A percentile compares a stretch with the other conserved stretches of the same genome.
Evolutionary conservation across 2,888 invertebrate species (phyloP).

Genomic region (Orchestes rusci): DNA sequence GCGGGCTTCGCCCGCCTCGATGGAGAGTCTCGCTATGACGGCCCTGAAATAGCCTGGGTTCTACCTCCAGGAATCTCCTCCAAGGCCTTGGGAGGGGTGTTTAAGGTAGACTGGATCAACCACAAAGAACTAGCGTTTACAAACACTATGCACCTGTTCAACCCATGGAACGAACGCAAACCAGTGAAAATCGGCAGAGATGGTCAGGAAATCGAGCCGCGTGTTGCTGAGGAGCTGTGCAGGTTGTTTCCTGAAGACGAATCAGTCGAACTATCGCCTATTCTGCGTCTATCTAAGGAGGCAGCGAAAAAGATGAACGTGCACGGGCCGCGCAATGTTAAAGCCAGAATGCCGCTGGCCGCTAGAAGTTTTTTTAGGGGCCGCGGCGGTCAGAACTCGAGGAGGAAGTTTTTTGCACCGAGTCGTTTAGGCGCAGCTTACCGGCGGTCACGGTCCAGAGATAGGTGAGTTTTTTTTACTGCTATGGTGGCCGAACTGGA

Average conservation of each 20-base stretch:
- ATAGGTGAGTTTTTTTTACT: no score
- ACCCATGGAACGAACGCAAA: constrained; percentile 97
- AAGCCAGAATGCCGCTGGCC: constrained; percentile 43
- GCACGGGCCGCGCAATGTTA: constrained; percentile 44
- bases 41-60: constrained; percentile 87
- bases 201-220: constrained; percentile 96
- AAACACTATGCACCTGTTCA: constrained; percentile 86
- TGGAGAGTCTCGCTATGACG: constrained; percentile 84
- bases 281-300: constrained; percentile 78
- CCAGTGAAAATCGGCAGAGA: constrained; percentile 99
- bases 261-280: constrained; percentile 81
- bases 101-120: constrained; percentile 96
- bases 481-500: no score
- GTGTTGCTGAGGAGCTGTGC: constrained; percentile 90
- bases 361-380: constrained; percentile 46
- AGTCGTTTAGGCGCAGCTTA: constrained; percentile 54
- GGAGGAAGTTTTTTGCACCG: constrained; percentile 56
- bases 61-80: constrained; percentile 89
- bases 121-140: constrained; percentile 76
- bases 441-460: constrained; percentile 52
- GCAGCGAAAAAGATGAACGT: constrained; percentile 54
- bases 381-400: constrained; percentile 48
- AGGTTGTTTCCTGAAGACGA: constrained; percentile 91
- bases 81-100: constrained; percentile 90
- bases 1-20: constrained; percentile 89